Conservation (phyloP, 2,797 vertebrate species). For the Anguilla marmorata region DNA sequence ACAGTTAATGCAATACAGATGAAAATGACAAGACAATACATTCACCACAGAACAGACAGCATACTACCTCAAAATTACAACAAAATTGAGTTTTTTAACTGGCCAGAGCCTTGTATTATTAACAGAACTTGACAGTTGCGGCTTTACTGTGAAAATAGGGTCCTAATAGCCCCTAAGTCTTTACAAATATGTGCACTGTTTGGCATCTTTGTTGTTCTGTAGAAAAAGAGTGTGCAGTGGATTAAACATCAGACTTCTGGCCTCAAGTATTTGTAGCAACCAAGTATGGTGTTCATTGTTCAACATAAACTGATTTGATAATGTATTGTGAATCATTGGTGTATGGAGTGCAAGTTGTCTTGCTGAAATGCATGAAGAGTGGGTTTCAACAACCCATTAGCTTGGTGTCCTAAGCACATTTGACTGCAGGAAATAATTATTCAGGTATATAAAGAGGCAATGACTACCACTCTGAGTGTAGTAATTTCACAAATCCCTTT, state of each 20-base stretch:
- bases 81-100: too few species aligned
- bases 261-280: not conserved
- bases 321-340: not conserved
- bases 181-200: not conserved
- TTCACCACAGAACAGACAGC: too few species aligned
- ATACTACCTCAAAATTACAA: too few species aligned
- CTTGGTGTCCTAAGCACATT: not conserved
- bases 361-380: not conserved
- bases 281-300: not conserved
- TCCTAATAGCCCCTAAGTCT: too few species aligned
- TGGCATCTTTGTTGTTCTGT: not conserved
- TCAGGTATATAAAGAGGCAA: not conserved
- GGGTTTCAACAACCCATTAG: not conserved
- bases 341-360: not conserved
- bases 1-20: too few species aligned
- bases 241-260: not conserved
- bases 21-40: too few species aligned
- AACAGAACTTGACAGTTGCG: too few species aligned
- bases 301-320: not conserved
- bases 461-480: not conserved
- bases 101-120: too few species aligned
- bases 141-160: too few species aligned
- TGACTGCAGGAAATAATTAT: not conserved
- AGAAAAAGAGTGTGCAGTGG: not conserved
- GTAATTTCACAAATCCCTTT: conserved; percentile 7